phyloP scores from a whole-genome alignment of 1,140 invertebrate species.

The Phymastichus coffea region DNA sequence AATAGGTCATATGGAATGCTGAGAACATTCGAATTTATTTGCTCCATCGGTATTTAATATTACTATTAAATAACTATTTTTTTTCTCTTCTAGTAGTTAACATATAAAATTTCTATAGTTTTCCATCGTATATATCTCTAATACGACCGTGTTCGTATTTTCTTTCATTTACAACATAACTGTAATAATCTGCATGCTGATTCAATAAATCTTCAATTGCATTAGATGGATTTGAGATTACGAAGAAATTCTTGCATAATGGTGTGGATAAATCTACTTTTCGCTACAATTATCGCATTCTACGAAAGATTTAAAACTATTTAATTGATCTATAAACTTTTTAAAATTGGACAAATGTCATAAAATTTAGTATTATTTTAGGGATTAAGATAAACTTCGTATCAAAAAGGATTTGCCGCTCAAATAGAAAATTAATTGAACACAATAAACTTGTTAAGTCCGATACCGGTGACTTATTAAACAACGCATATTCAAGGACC shows the following conservation, averaged over 20 bases:
- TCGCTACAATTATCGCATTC: neutral
- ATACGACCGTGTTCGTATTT: neutral
- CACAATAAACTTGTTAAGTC: neutral
- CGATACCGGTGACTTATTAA: neutral
- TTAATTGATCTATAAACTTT: neutral
- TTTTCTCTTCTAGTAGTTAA: neutral
- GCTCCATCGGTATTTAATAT: neutral
- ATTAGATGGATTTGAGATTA: neutral
- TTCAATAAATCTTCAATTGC: neutral
- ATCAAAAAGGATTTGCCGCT: neutral
- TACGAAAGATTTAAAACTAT: neutral
- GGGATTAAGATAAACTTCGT: neutral
- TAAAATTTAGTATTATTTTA: neutral
- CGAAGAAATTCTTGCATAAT: neutral
- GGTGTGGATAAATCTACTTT: neutral
- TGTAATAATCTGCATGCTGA: neutral
- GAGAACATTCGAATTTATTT: neutral
- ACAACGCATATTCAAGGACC: neutral
- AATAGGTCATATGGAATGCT: neutral
- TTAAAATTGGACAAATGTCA: neutral
- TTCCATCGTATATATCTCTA: neutral
- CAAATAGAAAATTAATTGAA: neutral
- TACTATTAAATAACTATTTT: neutral
- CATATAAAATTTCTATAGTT: neutral
- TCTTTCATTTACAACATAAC: neutral